A percentile compares a stretch with the other conserved stretches of the same genome.
These are phyloP conservation scores for Silurus meridionalis DNA, from an alignment of 2,113 vertebrate genomes.

Conservation along the genomic window DNA sequence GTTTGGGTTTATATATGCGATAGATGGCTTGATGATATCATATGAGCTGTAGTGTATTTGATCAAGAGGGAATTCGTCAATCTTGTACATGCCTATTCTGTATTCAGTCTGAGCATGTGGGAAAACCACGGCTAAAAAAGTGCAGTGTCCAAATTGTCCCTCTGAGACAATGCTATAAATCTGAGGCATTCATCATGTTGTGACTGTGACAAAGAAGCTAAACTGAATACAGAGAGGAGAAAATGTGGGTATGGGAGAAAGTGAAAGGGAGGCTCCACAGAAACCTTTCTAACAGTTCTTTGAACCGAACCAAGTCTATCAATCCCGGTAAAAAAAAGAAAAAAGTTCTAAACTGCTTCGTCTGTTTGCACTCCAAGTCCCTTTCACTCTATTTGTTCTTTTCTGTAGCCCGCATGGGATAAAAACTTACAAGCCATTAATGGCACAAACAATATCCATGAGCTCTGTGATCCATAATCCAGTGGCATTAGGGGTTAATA, in stretches of 20 bases:
- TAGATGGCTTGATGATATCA: background rate
- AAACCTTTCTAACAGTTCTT: background rate
- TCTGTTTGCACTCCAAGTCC: background rate
- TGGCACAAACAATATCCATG: slow-evolving; percentile 7
- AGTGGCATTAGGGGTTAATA: background rate
- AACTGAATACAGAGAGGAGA: background rate
- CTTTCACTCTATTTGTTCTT: background rate
- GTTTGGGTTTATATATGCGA: background rate
- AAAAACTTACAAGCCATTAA: slow-evolving; percentile 32
- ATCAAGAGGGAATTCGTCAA: background rate
- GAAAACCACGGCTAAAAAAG: background rate
- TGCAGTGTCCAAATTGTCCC: background rate
- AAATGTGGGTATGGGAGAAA: background rate
- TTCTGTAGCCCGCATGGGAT: background rate
- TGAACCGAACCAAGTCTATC: slow-evolving; percentile 4
- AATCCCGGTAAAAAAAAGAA: background rate
- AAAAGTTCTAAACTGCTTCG: background rate
- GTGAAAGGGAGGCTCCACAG: background rate
- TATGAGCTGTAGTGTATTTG: background rate
- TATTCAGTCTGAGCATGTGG: background rate
- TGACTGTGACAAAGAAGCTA: background rate
- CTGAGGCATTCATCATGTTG: slow-evolving; percentile 3
- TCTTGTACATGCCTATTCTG: background rate
- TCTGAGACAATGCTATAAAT: background rate
- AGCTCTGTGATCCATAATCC: slow-evolving; percentile 21